Evolutionary conservation across 2,113 vertebrate species (phyloP).

Genomic region (Damaliscus lunatus): DNA sequence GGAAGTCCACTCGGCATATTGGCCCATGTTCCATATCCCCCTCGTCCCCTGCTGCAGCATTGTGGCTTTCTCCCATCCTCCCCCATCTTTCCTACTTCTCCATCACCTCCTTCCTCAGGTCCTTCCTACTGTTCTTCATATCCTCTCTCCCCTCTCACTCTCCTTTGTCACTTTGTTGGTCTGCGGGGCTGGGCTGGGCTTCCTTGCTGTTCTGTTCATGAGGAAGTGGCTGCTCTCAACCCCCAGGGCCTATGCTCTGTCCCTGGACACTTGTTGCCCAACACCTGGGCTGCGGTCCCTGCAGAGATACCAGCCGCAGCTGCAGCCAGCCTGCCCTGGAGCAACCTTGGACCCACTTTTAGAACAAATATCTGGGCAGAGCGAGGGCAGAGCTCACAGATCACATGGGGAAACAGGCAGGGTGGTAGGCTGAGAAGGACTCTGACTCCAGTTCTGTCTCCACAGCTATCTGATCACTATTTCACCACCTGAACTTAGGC

Average conservation of each 20-base stretch:
- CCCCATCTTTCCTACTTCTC: neutral
- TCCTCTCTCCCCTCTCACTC: neutral
- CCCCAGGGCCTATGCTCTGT: neutral
- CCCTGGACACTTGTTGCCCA: neutral
- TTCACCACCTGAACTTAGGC: neutral
- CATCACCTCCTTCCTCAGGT: neutral
- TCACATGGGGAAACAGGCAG: neutral
- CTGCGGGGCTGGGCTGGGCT: neutral
- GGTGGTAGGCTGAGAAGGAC: neutral
- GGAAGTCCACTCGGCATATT: neutral
- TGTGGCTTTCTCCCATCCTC: neutral
- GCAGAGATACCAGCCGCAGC: neutral
- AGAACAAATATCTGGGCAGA: neutral
- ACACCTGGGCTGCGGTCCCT: neutral
- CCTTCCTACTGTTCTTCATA: neutral
- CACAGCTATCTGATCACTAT: fast-evolving
- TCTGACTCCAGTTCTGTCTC: neutral
- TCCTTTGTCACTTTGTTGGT: neutral
- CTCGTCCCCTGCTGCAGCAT: neutral
- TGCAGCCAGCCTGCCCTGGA: neutral
- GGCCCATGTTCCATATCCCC: neutral
- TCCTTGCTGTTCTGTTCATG: neutral
- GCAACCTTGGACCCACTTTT: neutral
- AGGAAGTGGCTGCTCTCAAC: neutral
- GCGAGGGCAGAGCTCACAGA: neutral